Conservation (phyloP, 2,888 invertebrate species). For the Ditylenchus weischeri region DNA sequence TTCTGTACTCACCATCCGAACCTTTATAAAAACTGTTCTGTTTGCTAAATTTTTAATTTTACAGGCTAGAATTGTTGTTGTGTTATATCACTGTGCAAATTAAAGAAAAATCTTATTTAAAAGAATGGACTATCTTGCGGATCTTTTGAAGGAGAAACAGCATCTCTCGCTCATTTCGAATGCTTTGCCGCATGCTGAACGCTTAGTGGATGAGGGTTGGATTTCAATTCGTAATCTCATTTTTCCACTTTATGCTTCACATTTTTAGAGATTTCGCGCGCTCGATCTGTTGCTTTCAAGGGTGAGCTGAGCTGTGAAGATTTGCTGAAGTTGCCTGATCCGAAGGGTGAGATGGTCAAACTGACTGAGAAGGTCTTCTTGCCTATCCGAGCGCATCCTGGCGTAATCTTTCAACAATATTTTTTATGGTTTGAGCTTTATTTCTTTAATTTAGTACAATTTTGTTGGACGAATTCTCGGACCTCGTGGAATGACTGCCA, state of each 20-base stretch:
- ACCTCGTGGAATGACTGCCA: slow-evolving; percentile 98
- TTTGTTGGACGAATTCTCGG: slow-evolving; percentile 99
- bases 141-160: slow-evolving; percentile 42
- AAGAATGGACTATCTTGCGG: slow-evolving; percentile 25
- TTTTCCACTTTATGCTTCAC: neutral
- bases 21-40: too few relatives aligned
- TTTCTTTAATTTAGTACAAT: slow-evolving; percentile 81
- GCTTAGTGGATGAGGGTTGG: slow-evolving; percentile 49
- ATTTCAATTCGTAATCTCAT: neutral
- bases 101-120: neutral
- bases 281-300: slow-evolving; percentile 93
- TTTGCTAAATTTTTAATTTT: too few relatives aligned
- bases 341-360: slow-evolving; percentile 69
- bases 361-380: slow-evolving; percentile 98
- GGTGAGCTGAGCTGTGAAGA: slow-evolving; percentile 88
- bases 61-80: too few relatives aligned
- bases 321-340: slow-evolving; percentile 44
- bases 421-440: neutral
- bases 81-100: too few relatives aligned
- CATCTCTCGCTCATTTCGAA: slow-evolving; percentile 46
- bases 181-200: slow-evolving; percentile 48
- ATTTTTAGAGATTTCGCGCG: slow-evolving; percentile 85
- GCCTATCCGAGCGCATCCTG: slow-evolving; percentile 98
- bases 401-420: slow-evolving; percentile 59
- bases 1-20: too few relatives aligned